These are phyloP conservation scores for Chymomyza caudatula DNA, from an alignment of 2,888 invertebrate species.

Conservation along the genomic window DNA sequence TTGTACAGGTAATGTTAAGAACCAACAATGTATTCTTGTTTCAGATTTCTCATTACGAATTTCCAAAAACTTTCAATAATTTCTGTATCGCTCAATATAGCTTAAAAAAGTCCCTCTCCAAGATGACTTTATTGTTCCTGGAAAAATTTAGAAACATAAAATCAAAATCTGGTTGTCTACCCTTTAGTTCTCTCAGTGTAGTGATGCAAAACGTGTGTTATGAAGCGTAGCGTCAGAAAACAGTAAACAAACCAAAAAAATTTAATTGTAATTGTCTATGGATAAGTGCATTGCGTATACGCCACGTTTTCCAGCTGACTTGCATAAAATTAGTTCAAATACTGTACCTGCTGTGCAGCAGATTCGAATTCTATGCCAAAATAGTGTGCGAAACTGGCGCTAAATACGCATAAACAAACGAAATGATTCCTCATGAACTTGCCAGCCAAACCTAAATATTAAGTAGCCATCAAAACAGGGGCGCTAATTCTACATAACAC, in stretches of 20 bases:
- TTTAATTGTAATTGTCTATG: not conserved
- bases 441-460: no score
- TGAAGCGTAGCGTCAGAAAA: not conserved
- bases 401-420: conserved; percentile 43
- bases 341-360: conserved; percentile 12
- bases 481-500: no score
- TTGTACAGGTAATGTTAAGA: no score
- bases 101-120: no score
- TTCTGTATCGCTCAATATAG: no score
- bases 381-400: conserved; percentile 31
- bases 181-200: not conserved
- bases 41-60: no score
- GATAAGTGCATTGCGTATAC: conserved; percentile 51
- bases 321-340: conserved; percentile 47
- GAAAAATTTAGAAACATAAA: no score
- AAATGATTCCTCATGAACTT: conserved; percentile 51
- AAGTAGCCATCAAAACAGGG: no score
- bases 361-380: conserved; percentile 35
- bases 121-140: no score
- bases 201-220: not conserved
- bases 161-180: no score
- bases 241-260: not conserved
- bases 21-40: no score
- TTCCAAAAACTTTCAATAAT: no score
- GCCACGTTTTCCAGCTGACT: conserved; percentile 35